Evolutionary conservation across 2,888 invertebrate genomes (phyloP), one percentile per base, ranked within the genome.

Genomic region (Agriopis leucophaearia): DNA sequence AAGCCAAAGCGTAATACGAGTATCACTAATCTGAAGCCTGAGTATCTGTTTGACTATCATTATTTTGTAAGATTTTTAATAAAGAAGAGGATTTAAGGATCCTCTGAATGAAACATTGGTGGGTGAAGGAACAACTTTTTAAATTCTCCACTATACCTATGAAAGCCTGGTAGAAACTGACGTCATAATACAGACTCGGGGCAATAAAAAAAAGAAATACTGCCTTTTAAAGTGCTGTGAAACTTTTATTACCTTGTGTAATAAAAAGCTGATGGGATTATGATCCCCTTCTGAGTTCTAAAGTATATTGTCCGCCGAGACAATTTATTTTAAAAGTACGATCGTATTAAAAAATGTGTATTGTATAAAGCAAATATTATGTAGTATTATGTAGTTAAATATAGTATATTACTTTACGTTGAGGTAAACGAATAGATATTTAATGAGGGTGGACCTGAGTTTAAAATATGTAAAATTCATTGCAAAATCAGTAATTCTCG

Each of bases 111-210:
- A 18, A 44, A 44, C 27, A 27, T 27, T 27, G 7, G 18, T 40
- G 27, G 50, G 60, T 42, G 50, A 40, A 42, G 40, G 27, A 27
- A 15, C 38, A 48, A 16, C n/a, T 15, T 52, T 51, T 47, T 16
- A 58, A 66, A 55, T 40, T 8, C 81, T 83, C 82, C 75, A 72
- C 27, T 12, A 6, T 10, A 45, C 51, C 79, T 74, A 85, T 91
- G 88, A 57, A 60, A 72, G 58, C 91, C 88, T 88, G 72, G 90
- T 91, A 59, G 44, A 71, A 81, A 72, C 78, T 89, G 88, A 90
- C 89, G 90, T 90, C 89, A 89, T 81, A 76, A 82, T 82, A 88
- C 75, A 71, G 60, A 50, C 50, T 42, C 16, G 35, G 56, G 60
- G 45, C 56, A 55, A 64, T 60, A 69, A 69, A 60, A 68, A 66